Conservation (phyloP, 2,797 vertebrate species). For the Coilia nasus region DNA sequence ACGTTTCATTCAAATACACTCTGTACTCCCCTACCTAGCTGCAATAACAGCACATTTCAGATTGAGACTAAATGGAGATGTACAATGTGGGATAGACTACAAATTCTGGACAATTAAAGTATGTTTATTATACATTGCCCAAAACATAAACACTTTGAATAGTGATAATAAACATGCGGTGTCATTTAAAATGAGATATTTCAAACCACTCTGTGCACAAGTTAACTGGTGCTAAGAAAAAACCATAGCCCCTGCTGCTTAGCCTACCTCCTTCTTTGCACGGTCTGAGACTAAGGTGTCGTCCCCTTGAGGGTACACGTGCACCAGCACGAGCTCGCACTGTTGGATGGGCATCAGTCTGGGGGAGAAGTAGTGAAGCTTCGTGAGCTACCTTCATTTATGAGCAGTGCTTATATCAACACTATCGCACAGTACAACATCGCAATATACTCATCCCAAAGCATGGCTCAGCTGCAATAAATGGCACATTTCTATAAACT, state of each 20-base stretch:
- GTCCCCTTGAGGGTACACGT: slow-evolving; percentile 94
- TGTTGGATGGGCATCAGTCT: slow-evolving; percentile 98
- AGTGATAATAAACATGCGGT: too few species aligned
- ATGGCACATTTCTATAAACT: too few species aligned
- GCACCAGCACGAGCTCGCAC: slow-evolving; percentile 94
- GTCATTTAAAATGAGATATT: neutral
- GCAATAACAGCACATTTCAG: too few species aligned
- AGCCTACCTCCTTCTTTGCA: slow-evolving; percentile 90
- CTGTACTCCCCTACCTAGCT: too few species aligned
- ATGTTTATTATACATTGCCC: too few species aligned
- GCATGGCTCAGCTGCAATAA: too few species aligned
- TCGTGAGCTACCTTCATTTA: neutral
- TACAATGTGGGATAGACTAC: too few species aligned
- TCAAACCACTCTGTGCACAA: neutral
- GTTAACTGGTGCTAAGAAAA: neutral
- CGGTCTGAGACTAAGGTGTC: slow-evolving; percentile 95
- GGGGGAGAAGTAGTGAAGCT: slow-evolving; percentile 33
- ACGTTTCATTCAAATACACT: too few species aligned
- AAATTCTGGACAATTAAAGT: too few species aligned
- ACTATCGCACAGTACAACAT: neutral
- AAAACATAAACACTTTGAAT: too few species aligned
- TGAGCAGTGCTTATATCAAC: neutral
- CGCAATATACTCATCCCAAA: neutral
- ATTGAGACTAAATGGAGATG: too few species aligned
- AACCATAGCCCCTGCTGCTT: too few species aligned